A percentile compares a stretch with the other conserved stretches of the same genome.
phyloP scores from a whole-genome alignment of 2,797 vertebrate species.

The Jordanella pulchra region DNA sequence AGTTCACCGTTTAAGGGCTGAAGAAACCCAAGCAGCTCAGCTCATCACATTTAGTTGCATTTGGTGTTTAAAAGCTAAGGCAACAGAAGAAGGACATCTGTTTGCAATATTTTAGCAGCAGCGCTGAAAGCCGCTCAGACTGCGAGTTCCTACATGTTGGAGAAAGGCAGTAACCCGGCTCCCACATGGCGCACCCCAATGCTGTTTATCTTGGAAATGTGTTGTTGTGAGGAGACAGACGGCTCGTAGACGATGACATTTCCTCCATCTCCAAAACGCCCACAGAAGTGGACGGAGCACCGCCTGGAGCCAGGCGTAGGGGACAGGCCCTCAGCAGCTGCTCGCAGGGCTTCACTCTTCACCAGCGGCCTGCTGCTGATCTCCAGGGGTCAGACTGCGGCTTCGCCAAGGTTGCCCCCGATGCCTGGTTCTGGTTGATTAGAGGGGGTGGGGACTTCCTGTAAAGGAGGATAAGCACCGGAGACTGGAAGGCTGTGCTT shows the following conservation, averaged over 20 bases:
- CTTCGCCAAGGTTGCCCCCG: constrained; percentile 61
- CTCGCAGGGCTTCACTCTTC: constrained; percentile 70
- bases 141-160: constrained; percentile 6
- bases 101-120: constrained; percentile 5
- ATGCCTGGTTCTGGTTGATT: constrained; percentile 54
- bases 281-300: constrained; percentile 45
- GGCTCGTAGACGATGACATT: constrained; percentile 53
- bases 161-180: constrained; percentile 9
- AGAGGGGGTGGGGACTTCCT: constrained; percentile 67
- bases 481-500: constrained; percentile 25
- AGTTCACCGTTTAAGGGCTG: constrained; percentile 3
- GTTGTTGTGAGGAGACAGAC: constrained; percentile 46
- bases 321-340: constrained; percentile 62
- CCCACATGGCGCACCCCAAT: constrained; percentile 30
- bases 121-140: constrained; percentile 13
- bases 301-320: constrained; percentile 62
- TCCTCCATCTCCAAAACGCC: constrained; percentile 45
- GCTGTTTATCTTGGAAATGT: constrained; percentile 55
- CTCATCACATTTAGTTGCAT: not conserved
- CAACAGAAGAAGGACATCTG: not conserved
- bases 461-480: constrained; percentile 41
- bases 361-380: constrained; percentile 64
- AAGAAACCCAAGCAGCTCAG: not conserved
- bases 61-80: not conserved
- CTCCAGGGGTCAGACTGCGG: constrained; percentile 60